Evolutionary conservation across 2,888 invertebrate species (phyloP).

Genomic region (Deilephila elpenor): DNA sequence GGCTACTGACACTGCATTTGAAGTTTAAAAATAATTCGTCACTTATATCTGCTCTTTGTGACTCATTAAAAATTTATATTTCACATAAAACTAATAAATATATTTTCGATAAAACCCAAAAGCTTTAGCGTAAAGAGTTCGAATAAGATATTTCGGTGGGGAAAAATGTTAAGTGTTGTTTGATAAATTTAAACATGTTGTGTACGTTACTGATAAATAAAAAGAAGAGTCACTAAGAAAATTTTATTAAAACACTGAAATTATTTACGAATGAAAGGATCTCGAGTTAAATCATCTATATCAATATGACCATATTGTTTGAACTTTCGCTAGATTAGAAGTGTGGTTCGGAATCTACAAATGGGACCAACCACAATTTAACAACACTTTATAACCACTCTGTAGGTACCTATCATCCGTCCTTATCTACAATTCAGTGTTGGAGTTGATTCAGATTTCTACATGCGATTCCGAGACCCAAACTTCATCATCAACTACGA

Average conservation of each 20-base stretch:
- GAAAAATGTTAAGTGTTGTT: neutral
- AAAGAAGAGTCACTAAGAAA: neutral
- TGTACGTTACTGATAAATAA: neutral
- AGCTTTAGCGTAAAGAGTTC: neutral
- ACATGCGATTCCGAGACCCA: no score
- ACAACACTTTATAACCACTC: no score
- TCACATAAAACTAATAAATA: constrained; percentile 7
- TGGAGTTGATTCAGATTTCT: no score
- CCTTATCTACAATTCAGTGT: no score
- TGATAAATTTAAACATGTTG: neutral
- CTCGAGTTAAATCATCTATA: no score
- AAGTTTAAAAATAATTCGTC: neutral
- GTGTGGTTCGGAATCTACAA: no score
- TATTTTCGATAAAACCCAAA: constrained; percentile 4
- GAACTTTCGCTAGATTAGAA: no score
- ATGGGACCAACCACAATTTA: no score
- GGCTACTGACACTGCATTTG: neutral
- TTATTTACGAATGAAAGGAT: no score
- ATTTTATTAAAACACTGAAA: constrained; percentile 17
- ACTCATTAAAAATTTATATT: neutral
- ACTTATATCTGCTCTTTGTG: constrained; percentile 5
- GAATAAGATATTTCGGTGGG: neutral
- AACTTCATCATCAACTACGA: no score
- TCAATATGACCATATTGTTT: no score
- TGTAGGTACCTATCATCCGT: no score